Evolutionary conservation across 64 coral and sea anemone species (phyloP).

Genomic region (Astreopora myriophthalma): DNA sequence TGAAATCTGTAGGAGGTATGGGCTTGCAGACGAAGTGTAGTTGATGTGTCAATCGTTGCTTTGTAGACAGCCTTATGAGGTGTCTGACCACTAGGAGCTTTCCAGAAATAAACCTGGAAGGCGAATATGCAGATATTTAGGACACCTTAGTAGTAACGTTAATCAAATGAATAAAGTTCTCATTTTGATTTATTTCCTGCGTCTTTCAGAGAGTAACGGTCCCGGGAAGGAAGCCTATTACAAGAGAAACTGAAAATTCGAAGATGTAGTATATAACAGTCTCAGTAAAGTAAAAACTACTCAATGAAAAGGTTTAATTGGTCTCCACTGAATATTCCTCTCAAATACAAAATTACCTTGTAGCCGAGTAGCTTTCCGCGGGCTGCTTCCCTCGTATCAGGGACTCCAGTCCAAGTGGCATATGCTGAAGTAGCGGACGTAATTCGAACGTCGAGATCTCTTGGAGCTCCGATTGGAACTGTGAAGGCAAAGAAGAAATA

Average conservation of each 20-base stretch:
- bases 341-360: no score
- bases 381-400: constrained; percentile 52
- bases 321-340: no score
- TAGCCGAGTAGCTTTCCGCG: constrained; percentile 94
- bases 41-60: constrained; percentile 34
- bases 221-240: no score
- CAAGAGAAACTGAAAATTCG: no score
- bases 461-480: constrained; percentile 79
- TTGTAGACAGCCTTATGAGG: constrained; percentile 44
- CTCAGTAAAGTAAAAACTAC: no score
- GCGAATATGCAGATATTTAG: no score
- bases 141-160: no score
- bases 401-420: constrained; percentile 83
- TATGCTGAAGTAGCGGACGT: constrained; percentile 79
- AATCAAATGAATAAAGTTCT: no score
- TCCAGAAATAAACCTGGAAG: constrained; percentile 89
- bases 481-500: neutral
- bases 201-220: no score
- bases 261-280: no score
- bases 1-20: constrained; percentile 88
- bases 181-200: no score
- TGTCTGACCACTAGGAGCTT: neutral
- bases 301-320: no score
- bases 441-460: constrained; percentile 73
- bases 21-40: constrained; percentile 58